Evolutionary conservation across 2,888 invertebrate genomes (phyloP), one percentile per base, ranked within the genome.

Genomic region (Achlya flavicornis): DNA sequence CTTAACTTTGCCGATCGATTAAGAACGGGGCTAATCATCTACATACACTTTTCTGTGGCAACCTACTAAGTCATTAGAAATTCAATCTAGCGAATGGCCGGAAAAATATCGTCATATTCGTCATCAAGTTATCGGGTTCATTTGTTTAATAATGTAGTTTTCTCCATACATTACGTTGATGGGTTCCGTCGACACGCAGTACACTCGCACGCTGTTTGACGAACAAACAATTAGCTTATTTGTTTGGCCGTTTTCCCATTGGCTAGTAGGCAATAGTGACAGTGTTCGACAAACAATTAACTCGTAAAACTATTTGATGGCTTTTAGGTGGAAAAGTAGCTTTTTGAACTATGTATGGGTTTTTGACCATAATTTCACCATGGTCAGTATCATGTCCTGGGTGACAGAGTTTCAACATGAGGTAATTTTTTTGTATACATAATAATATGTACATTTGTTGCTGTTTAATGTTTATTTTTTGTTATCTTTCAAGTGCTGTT

Each of bases 151-250:
- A 26, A 26, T 26, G 26, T 48, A 0, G 16, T 19, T 12, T 12
- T 53, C 48, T 35, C 53, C 57, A 38, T 57, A 16, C 53, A 53
- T 19, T 53, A 53, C 53, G n/a, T 53, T 19, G 53, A 53, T 53
- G 19, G 53, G 53, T 53, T 53, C 19, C 19, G 19, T 53, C n/a
- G 48, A 6, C n/a, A 53, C n/a, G n/a, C n/a, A 41, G 41, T 41
- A n/a, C n/a, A 46, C 46, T n/a, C n/a, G 5, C 46, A 19, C 19
- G 5, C 1, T 53, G 53, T 53, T 53, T 53, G 53, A 19, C 7
- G 53, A 53, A 53, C 19, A 53, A 53, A 53, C 53, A 53, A n/a
- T 12, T 19, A 10, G 19, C 19, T 53, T 16, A 19, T 53, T 53
- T 16, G 1, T 19, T 10, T 53, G 19, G 19, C 53, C n/a, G 11